Percentiles rank a stretch among this genome's conserved stretches.
Evolutionary conservation across 2,888 invertebrate species (phyloP).

Genomic region (Teleiodes luculella): DNA sequence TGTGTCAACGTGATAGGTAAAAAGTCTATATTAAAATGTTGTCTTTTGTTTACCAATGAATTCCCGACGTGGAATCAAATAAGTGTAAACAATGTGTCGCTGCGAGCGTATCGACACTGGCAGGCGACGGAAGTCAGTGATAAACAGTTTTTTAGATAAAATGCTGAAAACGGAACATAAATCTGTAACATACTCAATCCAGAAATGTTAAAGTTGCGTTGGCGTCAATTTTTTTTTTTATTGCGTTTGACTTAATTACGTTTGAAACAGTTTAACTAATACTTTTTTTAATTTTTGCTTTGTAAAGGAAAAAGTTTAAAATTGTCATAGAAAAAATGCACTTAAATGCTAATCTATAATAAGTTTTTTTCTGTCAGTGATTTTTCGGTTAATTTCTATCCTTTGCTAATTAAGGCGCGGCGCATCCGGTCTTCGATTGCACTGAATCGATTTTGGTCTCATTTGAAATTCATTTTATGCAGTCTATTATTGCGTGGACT

Average conservation of each 20-base stretch:
- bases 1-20: no score
- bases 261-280: no score
- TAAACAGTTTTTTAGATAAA: slow-evolving; percentile 78
- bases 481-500: slow-evolving; percentile 44
- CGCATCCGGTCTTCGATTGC: slow-evolving; percentile 63
- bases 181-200: slow-evolving; percentile 62
- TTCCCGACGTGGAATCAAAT: slow-evolving; percentile 78
- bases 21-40: background rate
- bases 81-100: slow-evolving; percentile 76
- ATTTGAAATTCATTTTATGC: slow-evolving; percentile 65
- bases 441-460: slow-evolving; percentile 60
- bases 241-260: no score
- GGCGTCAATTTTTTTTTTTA: slow-evolving; percentile 40
- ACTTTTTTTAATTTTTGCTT: no score
- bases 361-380: no score
- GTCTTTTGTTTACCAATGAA: slow-evolving; percentile 59
- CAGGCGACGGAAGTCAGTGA: slow-evolving; percentile 75
- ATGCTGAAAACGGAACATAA: slow-evolving; percentile 70
- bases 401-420: slow-evolving; percentile 69
- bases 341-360: no score
- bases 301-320: no score
- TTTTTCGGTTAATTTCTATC: slow-evolving; percentile 54
- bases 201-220: slow-evolving; percentile 54
- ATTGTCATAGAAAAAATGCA: no score
- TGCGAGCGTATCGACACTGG: slow-evolving; percentile 71